Percentiles rank a stretch among this genome's conserved stretches.
phyloP scores from a whole-genome alignment of 2,888 invertebrate species.

The Plutella xylostella region DNA sequence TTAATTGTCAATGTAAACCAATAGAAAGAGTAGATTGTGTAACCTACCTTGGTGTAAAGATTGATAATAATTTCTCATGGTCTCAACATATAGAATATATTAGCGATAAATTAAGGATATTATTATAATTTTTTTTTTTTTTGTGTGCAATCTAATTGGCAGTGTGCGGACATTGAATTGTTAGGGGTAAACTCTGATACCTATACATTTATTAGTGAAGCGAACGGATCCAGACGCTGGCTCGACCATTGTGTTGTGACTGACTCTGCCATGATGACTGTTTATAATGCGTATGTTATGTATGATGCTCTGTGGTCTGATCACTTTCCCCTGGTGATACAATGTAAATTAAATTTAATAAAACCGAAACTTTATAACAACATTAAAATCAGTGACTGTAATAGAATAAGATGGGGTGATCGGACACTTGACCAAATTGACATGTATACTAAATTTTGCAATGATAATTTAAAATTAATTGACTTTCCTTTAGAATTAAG shows the following conservation, averaged over 20 bases:
- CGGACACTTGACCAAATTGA: background rate
- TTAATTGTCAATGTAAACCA: too few species aligned
- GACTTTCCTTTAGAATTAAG: background rate
- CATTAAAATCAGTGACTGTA: background rate
- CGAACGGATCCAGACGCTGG: background rate
- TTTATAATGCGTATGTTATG: background rate
- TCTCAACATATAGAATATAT: too few species aligned
- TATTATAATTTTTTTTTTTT: slow-evolving; percentile 11
- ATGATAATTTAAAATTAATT: too few species aligned
- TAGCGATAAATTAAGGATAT: too few species aligned
- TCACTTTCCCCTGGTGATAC: background rate
- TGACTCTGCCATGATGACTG: background rate
- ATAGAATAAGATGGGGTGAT: background rate
- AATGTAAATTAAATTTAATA: background rate
- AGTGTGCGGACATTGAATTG: slow-evolving; percentile 8
- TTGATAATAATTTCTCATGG: too few species aligned
- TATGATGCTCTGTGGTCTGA: background rate
- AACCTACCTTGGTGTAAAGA: too few species aligned
- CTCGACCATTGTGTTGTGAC: slow-evolving; percentile 6
- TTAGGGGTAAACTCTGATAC: slow-evolving; percentile 6
- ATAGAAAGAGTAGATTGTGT: too few species aligned
- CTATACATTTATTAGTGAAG: slow-evolving; percentile 5
- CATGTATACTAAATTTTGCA: background rate
- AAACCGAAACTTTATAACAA: background rate
- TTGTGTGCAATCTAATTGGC: slow-evolving; percentile 7